A percentile compares a stretch with the other conserved stretches of the same genome.
phyloP scores from a whole-genome alignment of 2,797 vertebrate species.

The Erpetoichthys calabaricus region DNA sequence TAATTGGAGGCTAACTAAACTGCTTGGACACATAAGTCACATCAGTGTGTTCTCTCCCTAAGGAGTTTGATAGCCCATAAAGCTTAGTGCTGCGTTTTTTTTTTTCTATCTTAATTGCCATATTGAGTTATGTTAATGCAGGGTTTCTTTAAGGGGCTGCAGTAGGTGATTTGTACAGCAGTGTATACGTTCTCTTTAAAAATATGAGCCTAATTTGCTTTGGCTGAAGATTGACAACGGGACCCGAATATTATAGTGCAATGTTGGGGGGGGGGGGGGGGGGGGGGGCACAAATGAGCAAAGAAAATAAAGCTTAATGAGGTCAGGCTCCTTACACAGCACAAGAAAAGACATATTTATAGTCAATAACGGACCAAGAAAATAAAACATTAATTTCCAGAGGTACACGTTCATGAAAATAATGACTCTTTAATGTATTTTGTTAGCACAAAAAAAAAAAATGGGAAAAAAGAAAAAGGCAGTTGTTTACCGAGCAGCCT shows the following conservation, averaged over 20 bases:
- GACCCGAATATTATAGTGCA: constrained; percentile 7
- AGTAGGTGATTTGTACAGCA: constrained; percentile 4
- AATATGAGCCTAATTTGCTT: constrained; percentile 10
- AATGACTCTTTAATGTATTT: no score
- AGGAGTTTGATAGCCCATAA: constrained; percentile 39
- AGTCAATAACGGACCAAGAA: constrained; percentile 9
- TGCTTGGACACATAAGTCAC: constrained; percentile 45
- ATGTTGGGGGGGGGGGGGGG: no score
- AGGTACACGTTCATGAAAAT: no score
- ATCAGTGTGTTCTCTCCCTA: constrained; percentile 32
- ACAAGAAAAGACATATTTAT: constrained; percentile 5
- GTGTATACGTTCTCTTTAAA: constrained; percentile 6
- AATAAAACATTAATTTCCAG: no score
- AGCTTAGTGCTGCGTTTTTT: constrained; percentile 44
- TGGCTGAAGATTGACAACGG: constrained; percentile 9
- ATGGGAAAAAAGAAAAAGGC: no score
- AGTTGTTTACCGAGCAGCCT: no score
- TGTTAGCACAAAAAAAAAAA: no score
- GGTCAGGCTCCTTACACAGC: constrained; percentile 12
- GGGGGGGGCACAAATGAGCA: no score
- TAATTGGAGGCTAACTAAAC: constrained; percentile 73
- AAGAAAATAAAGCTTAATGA: constrained; percentile 27
- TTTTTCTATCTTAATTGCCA: constrained; percentile 66
- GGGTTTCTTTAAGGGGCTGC: constrained; percentile 36
- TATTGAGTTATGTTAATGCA: constrained; percentile 51